Base-by-base conservation (phyloP, 1,140 invertebrate genomes). In the Bombus picipes region DNA sequence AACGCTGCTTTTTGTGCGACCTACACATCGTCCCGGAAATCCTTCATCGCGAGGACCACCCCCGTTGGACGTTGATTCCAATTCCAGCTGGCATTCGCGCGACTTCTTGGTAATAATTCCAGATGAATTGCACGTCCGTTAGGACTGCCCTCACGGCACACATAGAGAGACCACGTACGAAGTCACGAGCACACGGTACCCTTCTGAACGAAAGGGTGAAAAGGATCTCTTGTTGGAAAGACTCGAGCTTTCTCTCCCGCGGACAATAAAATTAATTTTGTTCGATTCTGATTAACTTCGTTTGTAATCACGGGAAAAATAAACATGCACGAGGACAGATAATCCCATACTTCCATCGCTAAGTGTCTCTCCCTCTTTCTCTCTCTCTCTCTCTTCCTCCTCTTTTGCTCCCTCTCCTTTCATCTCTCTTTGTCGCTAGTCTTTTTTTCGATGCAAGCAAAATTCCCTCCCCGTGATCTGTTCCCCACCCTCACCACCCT, bases 201-300 rank as follows among this genome's bases (percentile, higher is more conserved):
- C 53, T 28, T n/a, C 1, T 32, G 66, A 66, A n/a, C 47, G 13
- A 78, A 65, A 53, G 57, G 66, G 57, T 22, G 37, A 25, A 78
- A 78, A 34, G 71, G 43, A 13, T 47, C 43, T 72, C 53, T 72
- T 32, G 34, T 53, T 75, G 71, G 81, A 82, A 73, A 59, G 70
- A 79, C 59, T 9, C 22, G 10, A 59, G 74, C 41, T 85, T 71
- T 59, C 77, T 90, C 76, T 81, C 71, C 82, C 81, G 82, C 66
- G 83, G 88, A 94, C 92, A 93, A 94, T 94, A 92, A 92, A 93
- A 94, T 93, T 93, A 93, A 94, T 94, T 94, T 93, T 89, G 88
- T 94, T 93, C 93, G 93, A 94, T 94, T 94, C 91, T 87, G 93
- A 94, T 94, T 93, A 94, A 93, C 92, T 93, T 92, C 92, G 93